A percentile compares a stretch with the other conserved stretches of the same genome.
Conservation (phyloP, 2,888 invertebrate genomes). For the Caradrina clavipalpis region DNA sequence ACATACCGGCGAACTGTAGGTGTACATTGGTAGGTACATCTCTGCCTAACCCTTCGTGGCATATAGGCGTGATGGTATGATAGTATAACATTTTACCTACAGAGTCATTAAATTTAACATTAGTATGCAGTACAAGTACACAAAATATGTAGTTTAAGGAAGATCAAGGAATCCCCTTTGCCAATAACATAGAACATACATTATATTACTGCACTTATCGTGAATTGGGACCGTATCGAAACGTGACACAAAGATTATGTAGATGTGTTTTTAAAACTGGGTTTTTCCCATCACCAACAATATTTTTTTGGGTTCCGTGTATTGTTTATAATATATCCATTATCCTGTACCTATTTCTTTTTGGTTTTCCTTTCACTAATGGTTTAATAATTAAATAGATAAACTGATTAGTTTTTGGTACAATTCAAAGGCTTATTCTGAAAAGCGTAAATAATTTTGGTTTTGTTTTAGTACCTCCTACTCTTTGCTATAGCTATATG, state of each 20-base stretch:
- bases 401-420: too few relatives aligned
- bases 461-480: too few relatives aligned
- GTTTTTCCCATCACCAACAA: constrained; percentile 22
- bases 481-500: too few relatives aligned
- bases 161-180: constrained; percentile 18
- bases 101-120: neutral
- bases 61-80: too few relatives aligned
- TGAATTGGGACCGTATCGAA: neutral
- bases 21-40: too few relatives aligned
- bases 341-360: constrained; percentile 16
- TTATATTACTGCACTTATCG: neutral
- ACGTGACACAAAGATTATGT: constrained; percentile 13
- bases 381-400: neutral
- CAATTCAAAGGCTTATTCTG: neutral
- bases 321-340: neutral
- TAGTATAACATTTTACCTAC: neutral
- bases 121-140: constrained; percentile 1
- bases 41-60: too few relatives aligned
- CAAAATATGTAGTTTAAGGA: neutral
- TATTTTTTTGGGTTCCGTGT: constrained; percentile 15
- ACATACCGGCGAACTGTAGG: too few relatives aligned
- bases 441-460: too few relatives aligned
- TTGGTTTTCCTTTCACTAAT: neutral
- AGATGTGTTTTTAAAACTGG: constrained; percentile 22
- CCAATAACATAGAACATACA: neutral